Evolutionary conservation across 1,140 invertebrate genomes (phyloP), one percentile per base, ranked within the genome.

Genomic region (Pseudachorutes palmiensis): DNA sequence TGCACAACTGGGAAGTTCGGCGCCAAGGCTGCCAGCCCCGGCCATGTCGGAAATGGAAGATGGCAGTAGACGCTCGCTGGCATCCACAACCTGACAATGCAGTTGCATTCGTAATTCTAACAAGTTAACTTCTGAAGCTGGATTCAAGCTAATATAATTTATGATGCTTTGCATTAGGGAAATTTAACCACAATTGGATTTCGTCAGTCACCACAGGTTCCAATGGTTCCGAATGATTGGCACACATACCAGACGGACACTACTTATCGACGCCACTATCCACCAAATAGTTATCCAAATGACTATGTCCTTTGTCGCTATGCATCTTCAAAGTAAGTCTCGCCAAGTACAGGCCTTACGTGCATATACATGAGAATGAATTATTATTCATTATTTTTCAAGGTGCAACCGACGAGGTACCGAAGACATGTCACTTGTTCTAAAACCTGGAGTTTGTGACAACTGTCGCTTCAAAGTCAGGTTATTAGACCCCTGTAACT

Each of bases 1-100:
- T 72, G 66, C 64, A 72, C 55, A 72, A 72, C 31, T 72, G 71
- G 71, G 71, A 72, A 31, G 55, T 72, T 0, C 55, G 71, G n/a
- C 41, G 71, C 55, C 59, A 63, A 26, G 68, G 68, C 14, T 36
- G 60, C 22, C 68, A 72, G 55, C 30, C 55, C 5, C 63, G 66
- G 51, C 63, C 66, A 30, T 33, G 2, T 16, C 26, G 71, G 45
- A 33, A 55, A 16, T 72, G 71, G 71, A 67, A 64, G 51, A 26
- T 69, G 16, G 59, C 65, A 24, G 3, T 49, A 2, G 71, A 61
- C 16, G 14, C 30, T 24, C 22, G 57, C 60, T 72, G 71, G 68
- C 16, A 59, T 1, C 71, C 69, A 1, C 62, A 72, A 19, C 32
- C 14, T n/a, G 71, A 72, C 57, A 70, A 72, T 51, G 60, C 71